Evolutionary conservation across 2,113 vertebrate species (phyloP), one percentile per base, ranked within the genome.

Genomic region (Brevimyrus niger): DNA sequence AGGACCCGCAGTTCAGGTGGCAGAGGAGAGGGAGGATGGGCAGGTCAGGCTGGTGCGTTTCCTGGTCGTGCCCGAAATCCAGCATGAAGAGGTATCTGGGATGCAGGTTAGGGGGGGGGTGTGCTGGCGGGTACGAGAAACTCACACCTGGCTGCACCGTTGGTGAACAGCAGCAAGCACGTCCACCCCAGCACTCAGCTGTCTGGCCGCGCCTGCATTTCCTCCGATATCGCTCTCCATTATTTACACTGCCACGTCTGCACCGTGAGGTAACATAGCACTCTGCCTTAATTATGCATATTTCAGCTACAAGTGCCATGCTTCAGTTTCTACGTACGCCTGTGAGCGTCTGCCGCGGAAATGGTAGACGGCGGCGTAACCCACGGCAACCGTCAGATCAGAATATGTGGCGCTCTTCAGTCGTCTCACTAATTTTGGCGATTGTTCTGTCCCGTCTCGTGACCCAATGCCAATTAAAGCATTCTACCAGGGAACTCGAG

Each of bases 191-290:
- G 21, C 48, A 35, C 15, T 11, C 23, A 23, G 83, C 61, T 35
- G 23, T 53, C 47, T 21, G 35, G 19, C 23, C 35, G 19, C 46
- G 6, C 93, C 92, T 95, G 94, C 95, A 96, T 96, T 95, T 95
- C 95, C 95, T 95, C 96, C 94, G 93, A 93, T 95, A 94, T 95
- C 94, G 94, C 93, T 94, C 94, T 96, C 95, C 95, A 96, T 96
- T 96, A 96, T 96, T 95, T 93, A 94, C 94, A 93, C 92, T 94
- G 93, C 92, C 93, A 92, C 93, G 92, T 92, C 92, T 93, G 94
- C 94, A 92, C 91, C 73, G 91, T 92, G 93, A 94, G 93, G 94
- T 95, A 94, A 93, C 94, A 96, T 96, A 94, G 90, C 93, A 91
- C 73, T 42, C 73, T 92, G 92, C 92, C 95, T 96, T 94, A 95